Evolutionary conservation across 2,888 invertebrate species (phyloP).

Genomic region (Lasioglossum pauxillum): DNA sequence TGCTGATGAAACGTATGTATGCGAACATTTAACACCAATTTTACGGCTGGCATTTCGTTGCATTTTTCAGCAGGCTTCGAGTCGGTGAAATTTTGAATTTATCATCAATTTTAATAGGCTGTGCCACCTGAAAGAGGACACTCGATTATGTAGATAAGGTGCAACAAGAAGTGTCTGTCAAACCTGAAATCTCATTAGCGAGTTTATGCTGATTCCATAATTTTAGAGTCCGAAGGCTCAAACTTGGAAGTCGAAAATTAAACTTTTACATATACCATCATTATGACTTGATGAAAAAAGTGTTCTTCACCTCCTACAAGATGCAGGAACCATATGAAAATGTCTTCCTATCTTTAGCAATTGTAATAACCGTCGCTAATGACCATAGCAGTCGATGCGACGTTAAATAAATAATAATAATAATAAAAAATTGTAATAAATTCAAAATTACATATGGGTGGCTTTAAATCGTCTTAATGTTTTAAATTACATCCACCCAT

Average conservation of each 20-base stretch:
- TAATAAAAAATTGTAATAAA: no score
- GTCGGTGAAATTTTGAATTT: neutral
- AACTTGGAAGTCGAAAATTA: neutral
- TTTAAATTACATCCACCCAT: no score
- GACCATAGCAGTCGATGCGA: no score
- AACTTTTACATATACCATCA: no score
- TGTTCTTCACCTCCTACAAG: no score
- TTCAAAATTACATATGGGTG: no score
- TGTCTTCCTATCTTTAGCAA: no score
- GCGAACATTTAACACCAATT: neutral
- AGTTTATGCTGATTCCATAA: neutral
- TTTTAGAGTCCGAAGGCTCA: neutral
- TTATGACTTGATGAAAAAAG: no score
- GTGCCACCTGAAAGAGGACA: neutral
- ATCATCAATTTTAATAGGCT: neutral
- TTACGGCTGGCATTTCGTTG: neutral
- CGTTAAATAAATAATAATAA: no score
- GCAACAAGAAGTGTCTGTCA: neutral
- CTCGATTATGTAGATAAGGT: neutral
- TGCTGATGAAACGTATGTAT: neutral
- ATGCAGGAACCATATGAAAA: no score
- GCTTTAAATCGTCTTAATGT: no score
- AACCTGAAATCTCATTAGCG: neutral
- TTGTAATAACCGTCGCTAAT: no score
- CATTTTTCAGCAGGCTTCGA: conserved; percentile 3